Percentiles rank a stretch among this genome's conserved stretches.
phyloP scores from a whole-genome alignment of 2,113 vertebrate genomes.

The Dipodomys spectabilis region DNA sequence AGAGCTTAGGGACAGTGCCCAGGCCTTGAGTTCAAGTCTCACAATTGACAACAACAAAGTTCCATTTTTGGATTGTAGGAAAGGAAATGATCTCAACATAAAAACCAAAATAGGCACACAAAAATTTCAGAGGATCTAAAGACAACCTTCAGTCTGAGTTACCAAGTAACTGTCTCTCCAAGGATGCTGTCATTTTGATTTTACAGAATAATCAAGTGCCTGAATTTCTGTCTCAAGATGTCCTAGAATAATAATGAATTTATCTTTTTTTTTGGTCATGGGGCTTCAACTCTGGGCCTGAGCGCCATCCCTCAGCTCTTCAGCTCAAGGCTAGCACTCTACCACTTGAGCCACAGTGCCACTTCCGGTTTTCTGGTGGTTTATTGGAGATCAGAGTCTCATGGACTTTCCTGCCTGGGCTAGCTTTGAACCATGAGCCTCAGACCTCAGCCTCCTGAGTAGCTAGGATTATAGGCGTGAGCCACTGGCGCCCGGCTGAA shows the following conservation, averaged over 20 bases:
- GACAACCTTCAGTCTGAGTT: conserved; percentile 30
- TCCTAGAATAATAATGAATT: conserved; percentile 12
- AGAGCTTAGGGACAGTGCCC: too few species aligned
- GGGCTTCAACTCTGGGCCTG: too few species aligned
- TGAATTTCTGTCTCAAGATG: conserved; percentile 42
- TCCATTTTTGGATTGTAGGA: not conserved
- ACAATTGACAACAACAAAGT: not conserved
- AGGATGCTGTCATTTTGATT: conserved; percentile 38
- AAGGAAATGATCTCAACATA: conserved; percentile 53
- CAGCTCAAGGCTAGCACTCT: too few species aligned
- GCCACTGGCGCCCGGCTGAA: not conserved
- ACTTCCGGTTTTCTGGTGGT: too few species aligned
- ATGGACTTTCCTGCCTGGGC: too few species aligned
- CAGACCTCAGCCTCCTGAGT: too few species aligned
- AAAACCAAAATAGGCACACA: conserved; percentile 64
- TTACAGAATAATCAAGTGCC: conserved; percentile 22
- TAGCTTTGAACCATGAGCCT: too few species aligned
- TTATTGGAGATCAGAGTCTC: too few species aligned
- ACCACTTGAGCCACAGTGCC: too few species aligned
- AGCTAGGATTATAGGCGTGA: too few species aligned
- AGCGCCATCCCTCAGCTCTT: too few species aligned
- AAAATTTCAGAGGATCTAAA: conserved; percentile 28
- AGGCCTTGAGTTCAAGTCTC: too few species aligned
- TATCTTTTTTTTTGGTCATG: not conserved
- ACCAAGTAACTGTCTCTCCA: conserved; percentile 64